A percentile compares a stretch with the other conserved stretches of the same genome.
These are phyloP conservation scores for Catotricha subobsoleta DNA, from an alignment of 2,888 invertebrate genomes.

Conservation along the genomic window DNA sequence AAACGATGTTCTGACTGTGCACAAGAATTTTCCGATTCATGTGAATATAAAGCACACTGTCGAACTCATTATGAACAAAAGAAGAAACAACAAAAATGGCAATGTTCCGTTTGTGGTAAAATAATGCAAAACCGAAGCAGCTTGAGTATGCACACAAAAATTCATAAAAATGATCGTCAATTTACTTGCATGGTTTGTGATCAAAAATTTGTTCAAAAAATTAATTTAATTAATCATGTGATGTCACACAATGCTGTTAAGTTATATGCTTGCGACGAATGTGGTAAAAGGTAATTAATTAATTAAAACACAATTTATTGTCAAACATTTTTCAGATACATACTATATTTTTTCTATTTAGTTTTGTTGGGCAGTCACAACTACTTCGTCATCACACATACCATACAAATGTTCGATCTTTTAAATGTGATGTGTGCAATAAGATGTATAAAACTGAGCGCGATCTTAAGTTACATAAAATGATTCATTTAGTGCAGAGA, in stretches of 20 bases:
- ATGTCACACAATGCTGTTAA: conserved; percentile 28
- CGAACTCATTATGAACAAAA: conserved; percentile 18
- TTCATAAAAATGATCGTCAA: conserved; percentile 28
- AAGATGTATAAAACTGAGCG: conserved; percentile 36
- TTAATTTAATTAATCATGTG: conserved; percentile 28
- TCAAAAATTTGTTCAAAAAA: conserved; percentile 30
- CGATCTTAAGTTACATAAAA: conserved; percentile 36
- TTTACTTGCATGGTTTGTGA: conserved; percentile 29
- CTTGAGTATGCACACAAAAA: conserved; percentile 30
- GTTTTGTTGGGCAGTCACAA: conserved; percentile 28
- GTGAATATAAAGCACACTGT: conserved; percentile 23
- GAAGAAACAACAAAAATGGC: conserved; percentile 9
- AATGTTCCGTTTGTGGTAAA: conserved; percentile 29
- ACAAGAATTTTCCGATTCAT: conserved; percentile 21
- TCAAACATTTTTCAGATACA: not conserved
- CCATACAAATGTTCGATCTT: conserved; percentile 26
- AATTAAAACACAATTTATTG: not conserved
- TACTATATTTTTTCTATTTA: conserved; percentile 9
- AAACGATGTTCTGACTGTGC: conserved; percentile 24
- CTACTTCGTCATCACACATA: conserved; percentile 29
- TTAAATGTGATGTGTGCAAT: conserved; percentile 28
- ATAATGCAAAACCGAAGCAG: conserved; percentile 25
- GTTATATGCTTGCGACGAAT: conserved; percentile 27
- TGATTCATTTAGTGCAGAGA: conserved; percentile 35
- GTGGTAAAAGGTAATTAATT: conserved; percentile 21